Conservation (phyloP, 2,113 vertebrate genomes). For the Arvicanthis niloticus region DNA sequence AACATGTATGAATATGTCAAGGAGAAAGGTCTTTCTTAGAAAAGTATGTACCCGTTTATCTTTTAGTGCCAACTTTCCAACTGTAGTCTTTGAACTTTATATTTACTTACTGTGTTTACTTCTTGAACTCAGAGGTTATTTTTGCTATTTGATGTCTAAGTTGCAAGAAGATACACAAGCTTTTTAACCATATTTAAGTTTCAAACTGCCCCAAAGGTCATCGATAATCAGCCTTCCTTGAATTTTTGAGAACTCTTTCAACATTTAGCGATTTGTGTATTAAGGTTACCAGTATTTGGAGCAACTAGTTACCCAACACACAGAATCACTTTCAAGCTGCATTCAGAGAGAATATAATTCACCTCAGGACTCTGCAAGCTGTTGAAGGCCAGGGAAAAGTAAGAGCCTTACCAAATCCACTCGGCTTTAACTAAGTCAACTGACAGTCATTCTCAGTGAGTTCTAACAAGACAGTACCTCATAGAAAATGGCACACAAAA, state of each 20-base stretch:
- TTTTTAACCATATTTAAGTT: background rate
- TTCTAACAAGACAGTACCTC: conserved; percentile 17
- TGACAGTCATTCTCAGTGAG: conserved; percentile 12
- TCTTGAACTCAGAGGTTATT: background rate
- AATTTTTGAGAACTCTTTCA: background rate
- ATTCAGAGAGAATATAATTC: conserved; percentile 36
- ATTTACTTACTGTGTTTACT: background rate
- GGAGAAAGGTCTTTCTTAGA: background rate
- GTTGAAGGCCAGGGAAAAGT: conserved; percentile 35
- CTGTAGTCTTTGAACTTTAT: background rate
- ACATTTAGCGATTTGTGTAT: background rate
- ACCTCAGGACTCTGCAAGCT: background rate
- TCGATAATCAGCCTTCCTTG: background rate
- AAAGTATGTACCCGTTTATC: background rate
- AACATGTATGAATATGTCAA: background rate
- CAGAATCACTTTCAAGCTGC: conserved; percentile 25
- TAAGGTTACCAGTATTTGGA: conserved; percentile 4
- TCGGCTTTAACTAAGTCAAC: background rate
- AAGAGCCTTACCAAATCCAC: background rate
- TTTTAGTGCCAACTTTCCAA: background rate
- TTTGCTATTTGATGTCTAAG: background rate
- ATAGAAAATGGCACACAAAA: conserved; percentile 10
- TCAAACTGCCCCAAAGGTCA: background rate
- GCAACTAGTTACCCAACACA: background rate
- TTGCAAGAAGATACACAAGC: rapidly evolving